These are phyloP conservation scores for Phthorimaea operculella DNA, from an alignment of 1,140 invertebrate species.

Conservation along the genomic window DNA sequence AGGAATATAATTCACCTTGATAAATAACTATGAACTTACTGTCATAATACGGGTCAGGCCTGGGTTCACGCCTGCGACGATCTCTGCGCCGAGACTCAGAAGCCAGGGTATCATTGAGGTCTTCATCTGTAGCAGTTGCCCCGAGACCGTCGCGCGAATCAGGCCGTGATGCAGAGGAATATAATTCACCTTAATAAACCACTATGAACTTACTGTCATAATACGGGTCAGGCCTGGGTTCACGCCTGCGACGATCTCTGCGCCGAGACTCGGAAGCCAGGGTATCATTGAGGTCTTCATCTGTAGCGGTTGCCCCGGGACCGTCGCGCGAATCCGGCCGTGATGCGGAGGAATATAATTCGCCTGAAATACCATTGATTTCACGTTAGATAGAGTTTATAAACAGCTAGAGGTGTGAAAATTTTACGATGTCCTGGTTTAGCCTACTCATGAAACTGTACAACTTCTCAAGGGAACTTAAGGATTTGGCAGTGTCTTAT, in stretches of 20 bases:
- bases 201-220: slow-evolving; percentile 33
- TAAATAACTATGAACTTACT: slow-evolving; percentile 20
- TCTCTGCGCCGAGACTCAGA: slow-evolving; percentile 34
- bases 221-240: slow-evolving; percentile 38
- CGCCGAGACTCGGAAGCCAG: slow-evolving; percentile 34
- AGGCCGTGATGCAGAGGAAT: slow-evolving; percentile 47
- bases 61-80: slow-evolving; percentile 32
- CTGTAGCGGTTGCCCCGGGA: slow-evolving; percentile 21
- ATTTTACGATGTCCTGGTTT: too few relatives aligned
- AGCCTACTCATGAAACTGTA: too few relatives aligned
- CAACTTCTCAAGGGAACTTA: too few relatives aligned
- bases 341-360: slow-evolving; percentile 52
- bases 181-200: slow-evolving; percentile 38
- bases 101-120: slow-evolving; percentile 38
- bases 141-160: slow-evolving; percentile 35
- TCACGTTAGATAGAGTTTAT: too few relatives aligned
- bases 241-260: slow-evolving; percentile 33
- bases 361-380: slow-evolving; percentile 30
- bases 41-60: slow-evolving; percentile 45
- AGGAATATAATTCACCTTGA: slow-evolving; percentile 59
- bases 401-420: too few relatives aligned
- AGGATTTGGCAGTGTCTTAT: too few relatives aligned
- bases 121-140: slow-evolving; percentile 30
- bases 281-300: slow-evolving; percentile 42
- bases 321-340: slow-evolving; percentile 42